Base-by-base conservation (phyloP, 2,797 vertebrate species). In the Dicrostonyx torquatus region DNA sequence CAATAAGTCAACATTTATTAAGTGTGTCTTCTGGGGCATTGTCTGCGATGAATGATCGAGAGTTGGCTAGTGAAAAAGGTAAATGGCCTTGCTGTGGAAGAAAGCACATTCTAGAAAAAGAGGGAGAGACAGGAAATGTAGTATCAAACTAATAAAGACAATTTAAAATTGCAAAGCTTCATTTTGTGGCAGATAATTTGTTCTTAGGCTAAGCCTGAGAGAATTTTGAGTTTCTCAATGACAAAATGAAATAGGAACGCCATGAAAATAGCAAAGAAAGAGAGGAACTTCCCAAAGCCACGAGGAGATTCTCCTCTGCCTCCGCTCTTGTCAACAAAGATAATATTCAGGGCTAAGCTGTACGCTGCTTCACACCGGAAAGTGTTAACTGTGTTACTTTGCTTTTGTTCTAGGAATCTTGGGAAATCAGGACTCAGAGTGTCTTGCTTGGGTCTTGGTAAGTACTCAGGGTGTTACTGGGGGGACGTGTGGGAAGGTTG, bases 381-480 rank as follows among this genome's bases (percentile, higher is more conserved):
- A 29, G 22, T 4, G 11, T 62, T 98, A 37, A 98, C 86, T 29
- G 26, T 95, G 37, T 68, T 97, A 73, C 83, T 97, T 96, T 84
- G 90, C 26, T 98, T 70, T 98, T 75, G 50, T 75, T 97, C 89
- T 91, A 99, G 99, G 97, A 99, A 99, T 98, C 99, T 99, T 83
- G 99, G 99, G 26, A 99, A 99, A 98, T 99, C 99, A 2, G 99
- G 99, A 97, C 98, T 99, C 97, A 98, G 99, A 97, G 99, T 99
- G 94, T 99, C 99, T 45, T 99, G 99, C 98, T 98, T 99, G 82
- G 99, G 99, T 64, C 98, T 99, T 34, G 99, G 99, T 99, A 98
- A 99, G 99, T 99, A 98, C 91, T 85, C 15, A 45, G 31, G 96
- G 40, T 45, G 0, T 96, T 94, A 31, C 17, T 6, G 1, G 7